A percentile compares a stretch with the other conserved stretches of the same genome.
These are phyloP conservation scores for Cnemophilus loriae DNA, from an alignment of 2,113 vertebrate genomes.

Conservation along the genomic window DNA sequence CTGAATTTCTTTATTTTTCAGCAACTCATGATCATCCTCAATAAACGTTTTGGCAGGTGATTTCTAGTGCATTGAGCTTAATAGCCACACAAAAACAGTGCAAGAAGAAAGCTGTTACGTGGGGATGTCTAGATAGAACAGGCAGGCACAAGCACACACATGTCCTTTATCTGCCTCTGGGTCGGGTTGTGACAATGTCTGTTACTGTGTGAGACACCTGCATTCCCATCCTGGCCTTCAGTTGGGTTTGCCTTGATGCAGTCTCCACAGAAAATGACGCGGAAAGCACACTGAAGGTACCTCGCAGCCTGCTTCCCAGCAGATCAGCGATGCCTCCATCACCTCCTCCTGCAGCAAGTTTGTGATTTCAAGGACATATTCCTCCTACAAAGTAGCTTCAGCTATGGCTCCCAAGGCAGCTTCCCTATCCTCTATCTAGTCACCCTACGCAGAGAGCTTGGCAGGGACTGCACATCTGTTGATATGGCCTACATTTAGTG, in stretches of 20 bases:
- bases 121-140: not conserved
- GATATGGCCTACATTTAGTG: not conserved
- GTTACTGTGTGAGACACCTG: not conserved
- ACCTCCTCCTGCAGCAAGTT: not conserved
- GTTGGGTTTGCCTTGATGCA: not conserved
- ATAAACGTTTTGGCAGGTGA: slow-evolving; percentile 39
- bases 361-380: not conserved
- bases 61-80: not conserved
- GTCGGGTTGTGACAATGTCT: not conserved
- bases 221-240: not conserved
- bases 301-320: not conserved
- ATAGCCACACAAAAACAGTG: not conserved
- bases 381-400: not conserved
- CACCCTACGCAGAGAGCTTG: not conserved
- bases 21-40: not conserved
- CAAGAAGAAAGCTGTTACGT: not conserved
- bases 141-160: not conserved
- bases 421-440: not conserved
- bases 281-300: not conserved
- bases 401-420: not conserved
- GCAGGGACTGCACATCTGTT: not conserved
- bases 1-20: slow-evolving; percentile 44
- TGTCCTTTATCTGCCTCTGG: not conserved
- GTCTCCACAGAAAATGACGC: accelerated
- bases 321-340: not conserved